Evolutionary conservation across 2,888 invertebrate genomes (phyloP), one percentile per base, ranked within the genome.

Genomic region (Adelphocoris suturalis): DNA sequence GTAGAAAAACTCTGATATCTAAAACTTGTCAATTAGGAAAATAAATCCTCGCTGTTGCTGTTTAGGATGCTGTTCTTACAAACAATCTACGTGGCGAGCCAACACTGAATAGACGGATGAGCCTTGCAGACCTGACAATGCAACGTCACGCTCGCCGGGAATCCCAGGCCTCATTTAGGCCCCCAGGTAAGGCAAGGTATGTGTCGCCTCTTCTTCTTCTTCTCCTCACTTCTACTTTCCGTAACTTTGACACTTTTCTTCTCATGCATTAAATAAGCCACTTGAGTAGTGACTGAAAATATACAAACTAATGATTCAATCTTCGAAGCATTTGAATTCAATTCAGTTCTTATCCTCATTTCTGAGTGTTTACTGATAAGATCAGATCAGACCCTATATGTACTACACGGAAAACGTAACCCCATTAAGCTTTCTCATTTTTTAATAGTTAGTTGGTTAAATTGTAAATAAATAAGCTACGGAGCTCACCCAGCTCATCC

Each of bases 121-220:
- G 91, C 27, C 78, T 91, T 28, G 91, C 91, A 14, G 91, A 91
- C 19, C 87, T 91, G 86, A 91, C 91, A 0, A 90, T 91, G 90
- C 90, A 90, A 19, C 48, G 91, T 37, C 91, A 91, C 81, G 91
- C 90, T 0, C 37, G 91, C 27, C 87, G 89, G 80, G 91, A 91
- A 61, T 91, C 91, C 3, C 90, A 90, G 90, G 91, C 90, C 89
- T 85, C 89, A 23, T 91, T 90, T 48, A 90, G 90, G 91, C 90
- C 91, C n/a, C 86, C 90, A 91, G 91, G 91, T 91, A 91, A 91
- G 91, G 88, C 89, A 84, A 91, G 91, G 91, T 91, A 90, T 90
- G 91, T 91, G 91, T 91, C 91, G 87, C 91, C 90, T 91, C 87
- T 84, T 68, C 47, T 37, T 37, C 52, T 85, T 82, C 88, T 80